These are phyloP conservation scores for Rhinogobius similis DNA, from an alignment of 2,113 vertebrate species.

Conservation along the genomic window DNA sequence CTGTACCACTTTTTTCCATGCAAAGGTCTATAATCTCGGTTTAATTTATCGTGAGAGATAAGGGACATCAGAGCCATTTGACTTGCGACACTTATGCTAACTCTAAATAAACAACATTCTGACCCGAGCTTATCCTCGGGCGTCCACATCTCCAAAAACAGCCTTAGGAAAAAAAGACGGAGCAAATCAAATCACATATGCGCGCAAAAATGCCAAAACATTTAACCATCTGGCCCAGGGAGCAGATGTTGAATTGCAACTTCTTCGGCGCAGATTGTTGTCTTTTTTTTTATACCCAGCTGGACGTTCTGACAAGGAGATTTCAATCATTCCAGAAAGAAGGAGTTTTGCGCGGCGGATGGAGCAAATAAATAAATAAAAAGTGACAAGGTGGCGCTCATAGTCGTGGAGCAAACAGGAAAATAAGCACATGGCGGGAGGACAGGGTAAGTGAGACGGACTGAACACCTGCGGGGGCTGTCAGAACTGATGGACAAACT, in stretches of 20 bases:
- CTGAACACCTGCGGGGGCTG: too few relatives aligned
- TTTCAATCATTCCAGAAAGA: neutral
- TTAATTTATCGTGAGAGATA: too few relatives aligned
- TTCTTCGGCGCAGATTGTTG: constrained; percentile 27
- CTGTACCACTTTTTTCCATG: too few relatives aligned
- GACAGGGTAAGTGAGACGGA: neutral
- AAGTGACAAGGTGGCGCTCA: neutral
- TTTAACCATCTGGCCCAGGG: constrained; percentile 29
- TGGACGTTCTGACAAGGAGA: neutral
- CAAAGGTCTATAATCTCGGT: too few relatives aligned
- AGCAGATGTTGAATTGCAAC: constrained; percentile 33
- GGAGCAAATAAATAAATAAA: neutral
- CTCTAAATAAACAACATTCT: constrained; percentile 1
- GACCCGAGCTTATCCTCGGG: constrained; percentile 8
- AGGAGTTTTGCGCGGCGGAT: neutral
- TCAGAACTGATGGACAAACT: neutral
- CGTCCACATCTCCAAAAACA: constrained; percentile 13
- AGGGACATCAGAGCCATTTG: neutral
- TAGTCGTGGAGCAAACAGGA: constrained; percentile 3
- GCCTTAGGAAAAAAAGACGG: constrained; percentile 14
- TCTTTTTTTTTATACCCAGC: constrained; percentile 20
- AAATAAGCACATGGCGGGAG: constrained; percentile 1
- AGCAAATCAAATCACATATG: neutral
- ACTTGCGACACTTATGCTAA: constrained; percentile 3
- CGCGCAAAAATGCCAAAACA: constrained; percentile 26